Percentiles rank a stretch among this genome's conserved stretches.
Evolutionary conservation across 2,113 vertebrate species (phyloP).

Genomic region (Crotalus horridus): DNA sequence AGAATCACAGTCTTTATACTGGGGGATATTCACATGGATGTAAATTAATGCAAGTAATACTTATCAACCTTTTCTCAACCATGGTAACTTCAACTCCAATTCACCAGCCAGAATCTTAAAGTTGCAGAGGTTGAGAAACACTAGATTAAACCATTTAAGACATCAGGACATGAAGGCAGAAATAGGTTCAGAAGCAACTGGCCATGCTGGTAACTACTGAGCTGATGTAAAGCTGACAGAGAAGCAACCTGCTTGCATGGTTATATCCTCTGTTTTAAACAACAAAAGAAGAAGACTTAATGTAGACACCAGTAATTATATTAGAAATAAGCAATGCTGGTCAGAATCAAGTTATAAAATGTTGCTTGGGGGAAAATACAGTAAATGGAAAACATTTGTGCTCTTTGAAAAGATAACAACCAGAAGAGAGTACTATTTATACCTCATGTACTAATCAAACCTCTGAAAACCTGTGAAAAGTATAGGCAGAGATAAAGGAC

Average conservation of each 20-base stretch:
- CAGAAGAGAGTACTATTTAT: not conserved
- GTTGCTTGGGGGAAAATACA: constrained; percentile 1
- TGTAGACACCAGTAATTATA: constrained; percentile 4
- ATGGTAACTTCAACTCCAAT: not conserved
- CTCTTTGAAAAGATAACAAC: constrained; percentile 5
- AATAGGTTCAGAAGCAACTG: not conserved
- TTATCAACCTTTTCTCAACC: not conserved
- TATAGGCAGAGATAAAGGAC: not conserved
- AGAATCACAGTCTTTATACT: not conserved
- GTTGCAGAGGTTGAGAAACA: not conserved
- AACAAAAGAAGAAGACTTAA: not conserved
- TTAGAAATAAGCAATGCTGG: constrained; percentile 12
- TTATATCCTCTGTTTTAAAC: not conserved
- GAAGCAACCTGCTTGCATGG: not conserved
- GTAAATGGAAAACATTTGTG: constrained; percentile 17
- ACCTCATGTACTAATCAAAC: not conserved
- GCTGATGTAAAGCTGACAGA: not conserved
- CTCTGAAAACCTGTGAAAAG: not conserved
- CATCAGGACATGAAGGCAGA: not conserved
- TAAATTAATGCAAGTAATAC: not conserved
- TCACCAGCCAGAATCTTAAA: not conserved
- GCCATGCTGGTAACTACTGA: not conserved
- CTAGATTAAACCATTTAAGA: not conserved
- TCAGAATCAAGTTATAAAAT: constrained; percentile 20
- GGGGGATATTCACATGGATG: not conserved